These are phyloP conservation scores for Augiades crinisus DNA, from an alignment of 2,888 invertebrate species.

Conservation along the genomic window DNA sequence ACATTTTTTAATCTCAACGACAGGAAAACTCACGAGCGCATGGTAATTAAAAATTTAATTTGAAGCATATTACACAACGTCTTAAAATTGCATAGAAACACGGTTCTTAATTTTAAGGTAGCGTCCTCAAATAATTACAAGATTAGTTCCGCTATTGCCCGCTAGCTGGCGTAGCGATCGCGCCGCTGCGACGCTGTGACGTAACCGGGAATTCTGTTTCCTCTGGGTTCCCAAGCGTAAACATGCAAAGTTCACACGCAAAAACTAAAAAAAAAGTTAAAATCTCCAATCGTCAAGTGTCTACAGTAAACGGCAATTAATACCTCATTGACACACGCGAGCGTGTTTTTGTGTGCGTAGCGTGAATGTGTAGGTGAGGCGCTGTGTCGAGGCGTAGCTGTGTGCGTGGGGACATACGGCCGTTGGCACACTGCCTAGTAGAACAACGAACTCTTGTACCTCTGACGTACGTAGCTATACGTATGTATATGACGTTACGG, in stretches of 20 bases:
- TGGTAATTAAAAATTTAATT: too few relatives aligned
- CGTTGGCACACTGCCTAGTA: constrained; percentile 79
- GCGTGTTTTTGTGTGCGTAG: constrained; percentile 31
- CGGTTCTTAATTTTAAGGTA: background rate
- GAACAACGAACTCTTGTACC: constrained; percentile 71
- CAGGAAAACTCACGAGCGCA: too few relatives aligned
- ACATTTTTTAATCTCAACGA: too few relatives aligned
- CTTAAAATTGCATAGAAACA: too few relatives aligned
- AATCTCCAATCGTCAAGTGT: constrained; percentile 11
- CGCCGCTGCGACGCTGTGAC: constrained; percentile 35
- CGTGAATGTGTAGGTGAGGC: constrained; percentile 32
- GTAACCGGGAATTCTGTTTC: constrained; percentile 38
- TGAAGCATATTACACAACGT: too few relatives aligned
- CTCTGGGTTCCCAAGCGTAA: constrained; percentile 14
- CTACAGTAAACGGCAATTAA: constrained; percentile 35
- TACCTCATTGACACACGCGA: constrained; percentile 25
- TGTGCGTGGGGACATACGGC: constrained; percentile 53
- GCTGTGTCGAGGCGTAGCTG: constrained; percentile 30
- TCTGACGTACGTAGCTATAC: constrained; percentile 34
- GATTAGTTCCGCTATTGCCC: constrained; percentile 47
- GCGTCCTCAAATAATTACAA: background rate
- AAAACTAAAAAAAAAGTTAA: constrained; percentile 33
- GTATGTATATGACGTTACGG: constrained; percentile 47
- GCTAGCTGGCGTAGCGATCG: constrained; percentile 38
- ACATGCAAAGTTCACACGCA: constrained; percentile 47